These are phyloP conservation scores for Drosophila neocordata DNA, from an alignment of 1,140 invertebrate genomes.

Conservation along the genomic window DNA sequence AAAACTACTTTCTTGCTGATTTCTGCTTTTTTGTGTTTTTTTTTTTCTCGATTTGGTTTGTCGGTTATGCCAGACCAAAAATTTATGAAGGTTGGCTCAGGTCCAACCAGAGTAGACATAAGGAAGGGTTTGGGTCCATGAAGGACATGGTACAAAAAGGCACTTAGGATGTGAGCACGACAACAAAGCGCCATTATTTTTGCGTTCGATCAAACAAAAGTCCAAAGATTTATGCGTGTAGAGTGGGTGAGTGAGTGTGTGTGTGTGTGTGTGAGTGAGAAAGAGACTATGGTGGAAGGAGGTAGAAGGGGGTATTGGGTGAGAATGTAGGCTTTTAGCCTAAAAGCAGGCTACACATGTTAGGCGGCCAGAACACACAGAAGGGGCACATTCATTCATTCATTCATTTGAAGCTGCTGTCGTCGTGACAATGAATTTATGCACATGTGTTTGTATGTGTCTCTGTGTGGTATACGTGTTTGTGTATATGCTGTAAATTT, in stretches of 20 bases:
- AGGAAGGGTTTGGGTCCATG: not conserved
- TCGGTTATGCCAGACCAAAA: conserved; percentile 27
- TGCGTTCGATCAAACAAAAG: conserved; percentile 78
- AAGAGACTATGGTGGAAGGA: not conserved
- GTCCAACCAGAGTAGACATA: conserved; percentile 12
- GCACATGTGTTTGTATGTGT: conserved; percentile 47
- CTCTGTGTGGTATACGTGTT: conserved; percentile 26
- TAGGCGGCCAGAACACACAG: conserved; percentile 27
- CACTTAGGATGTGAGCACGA: conserved; percentile 22
- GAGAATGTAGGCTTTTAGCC: conserved; percentile 57
- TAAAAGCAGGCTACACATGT: conserved; percentile 71
- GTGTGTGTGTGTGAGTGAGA: not conserved
- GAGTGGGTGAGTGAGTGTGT: conserved; percentile 6
- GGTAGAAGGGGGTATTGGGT: not conserved
- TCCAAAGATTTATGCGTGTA: conserved; percentile 64
- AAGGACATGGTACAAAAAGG: not conserved
- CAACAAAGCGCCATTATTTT: conserved; percentile 76
- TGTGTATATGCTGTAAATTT: conserved; percentile 46
- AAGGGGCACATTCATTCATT: conserved; percentile 63
- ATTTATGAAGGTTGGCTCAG: conserved; percentile 7
- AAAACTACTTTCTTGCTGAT: conserved; percentile 74
- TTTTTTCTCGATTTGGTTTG: conserved; percentile 39
- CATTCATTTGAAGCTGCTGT: conserved; percentile 69
- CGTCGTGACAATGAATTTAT: conserved; percentile 74
- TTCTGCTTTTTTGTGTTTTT: conserved; percentile 35